These are phyloP conservation scores for Sinelater perroti DNA, from an alignment of 2,888 invertebrate species.

Conservation along the genomic window DNA sequence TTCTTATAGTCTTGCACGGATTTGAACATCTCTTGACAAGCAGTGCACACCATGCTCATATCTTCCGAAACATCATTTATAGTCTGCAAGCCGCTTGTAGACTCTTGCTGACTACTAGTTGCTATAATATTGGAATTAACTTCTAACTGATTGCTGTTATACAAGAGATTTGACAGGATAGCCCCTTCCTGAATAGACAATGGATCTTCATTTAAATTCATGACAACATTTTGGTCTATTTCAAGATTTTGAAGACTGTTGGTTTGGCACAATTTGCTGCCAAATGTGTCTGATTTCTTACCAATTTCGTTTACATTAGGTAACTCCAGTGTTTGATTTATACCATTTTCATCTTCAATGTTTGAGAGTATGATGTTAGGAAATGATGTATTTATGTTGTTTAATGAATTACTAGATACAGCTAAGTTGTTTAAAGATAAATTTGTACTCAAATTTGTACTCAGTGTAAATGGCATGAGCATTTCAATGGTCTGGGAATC, in stretches of 20 bases:
- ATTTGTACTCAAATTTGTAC: constrained; percentile 4
- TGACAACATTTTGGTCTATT: not conserved
- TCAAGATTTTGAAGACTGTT: constrained; percentile 1
- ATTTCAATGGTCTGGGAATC: constrained; percentile 26
- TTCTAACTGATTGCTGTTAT: constrained; percentile 13
- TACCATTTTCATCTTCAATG: constrained; percentile 8
- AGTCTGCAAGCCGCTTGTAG: too few species aligned
- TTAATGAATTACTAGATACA: constrained; percentile 7
- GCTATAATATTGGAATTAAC: not conserved
- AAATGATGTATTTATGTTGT: constrained; percentile 1
- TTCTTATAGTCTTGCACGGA: constrained; percentile 30
- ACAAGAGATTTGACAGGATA: constrained; percentile 14
- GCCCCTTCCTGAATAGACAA: not conserved
- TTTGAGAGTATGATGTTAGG: constrained; percentile 25
- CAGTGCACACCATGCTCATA: too few species aligned
- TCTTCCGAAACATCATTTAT: too few species aligned
- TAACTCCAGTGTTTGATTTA: constrained; percentile 13
- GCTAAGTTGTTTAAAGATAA: constrained; percentile 14
- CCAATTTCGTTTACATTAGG: constrained; percentile 7
- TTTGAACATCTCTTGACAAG: constrained; percentile 34
- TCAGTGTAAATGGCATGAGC: constrained; percentile 26
- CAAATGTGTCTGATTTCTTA: constrained; percentile 5
- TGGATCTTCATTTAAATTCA: constrained; percentile 4
- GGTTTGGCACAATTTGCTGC: not conserved
- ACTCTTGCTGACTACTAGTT: too few species aligned